Evolutionary conservation across 1,140 invertebrate species (phyloP), one percentile per base, ranked within the genome.

Genomic region (Eulimnadia texana): DNA sequence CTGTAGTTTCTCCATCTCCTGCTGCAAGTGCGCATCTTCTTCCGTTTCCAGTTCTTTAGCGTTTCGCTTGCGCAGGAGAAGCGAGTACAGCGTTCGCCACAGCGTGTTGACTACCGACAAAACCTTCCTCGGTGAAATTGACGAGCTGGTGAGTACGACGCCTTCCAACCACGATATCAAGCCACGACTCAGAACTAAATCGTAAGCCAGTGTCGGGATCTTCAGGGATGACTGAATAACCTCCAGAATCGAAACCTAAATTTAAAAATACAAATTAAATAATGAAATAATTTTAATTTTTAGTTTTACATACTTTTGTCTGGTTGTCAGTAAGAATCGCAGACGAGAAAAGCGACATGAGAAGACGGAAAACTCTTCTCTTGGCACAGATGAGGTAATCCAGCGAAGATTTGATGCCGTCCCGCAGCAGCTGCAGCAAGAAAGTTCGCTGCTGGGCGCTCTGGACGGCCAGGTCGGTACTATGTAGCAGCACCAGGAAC

Each of bases 401-500:
- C 0, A 66, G 66, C 50, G 77, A 71, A 42, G 74, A 76, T 62
- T 77, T 78, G 28, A 83, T 72, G 27, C 86, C 85, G 68, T 87
- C 81, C 28, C 73, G 71, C 50, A 89, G 73, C 9, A 85, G 71
- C 66, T 79, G 73, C 2, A 88, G 70, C 23, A 88, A 82, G 82
- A 86, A 90, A 28, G 73, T 69, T 64, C 50, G 27, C 3, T 61
- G 13, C 11, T 33, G n/a, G 19, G 22, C 58, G 63, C 67, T 72
- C 70, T 69, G 58, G 51, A 77, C 73, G 61, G 85, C 78, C 1
- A 85, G 70, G 53, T 84, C 79, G 3, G 80, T 78, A 63, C 82
- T 84, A 64, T 86, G 81, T 63, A 87, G 81, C 13, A 88, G 76
- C 58, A 80, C 82, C 28, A 85, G 77, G 62, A 88, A 81, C 71